Evolutionary conservation across 2,888 invertebrate genomes (phyloP), one percentile per base, ranked within the genome.

Genomic region (Cosmorhoe ocellata): DNA sequence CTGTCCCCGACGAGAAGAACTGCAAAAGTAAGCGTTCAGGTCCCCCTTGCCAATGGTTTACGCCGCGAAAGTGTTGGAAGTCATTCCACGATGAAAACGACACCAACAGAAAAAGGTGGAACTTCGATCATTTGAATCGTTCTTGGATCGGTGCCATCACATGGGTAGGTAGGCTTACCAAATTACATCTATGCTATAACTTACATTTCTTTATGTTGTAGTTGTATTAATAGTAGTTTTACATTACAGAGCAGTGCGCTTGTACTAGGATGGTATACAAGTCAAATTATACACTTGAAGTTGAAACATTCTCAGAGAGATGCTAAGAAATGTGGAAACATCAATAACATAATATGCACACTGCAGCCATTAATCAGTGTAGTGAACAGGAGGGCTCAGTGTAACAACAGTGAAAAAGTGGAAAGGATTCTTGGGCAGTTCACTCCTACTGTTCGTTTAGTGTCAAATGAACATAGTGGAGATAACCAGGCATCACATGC

Each of bases 251-350:
- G 93, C 60, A 90, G 93, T 62, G 91, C 91, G 11, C 69, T 93
- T 36, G 91, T 93, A 10, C 70, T 93, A 51, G 93, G 93, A 33
- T 93, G 92, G 92, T 91, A 92, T 51, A 86, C 93, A 12, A 92
- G 91, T 64, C 93, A 93, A 63, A 76, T 92, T 0, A 74, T 92
- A 36, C 83, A 86, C 61, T 64, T 86, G 33, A 88, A 81, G 39
- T 58, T 77, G 30, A 89, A 87, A 61, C 67, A 75, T 45, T 52
- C 59, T 11, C 67, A 63, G 40, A 60, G 61, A 24, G 56, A 64
- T 22, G 59, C 67, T 2, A 71, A 68, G 10, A 71, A 63, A 52
- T 69, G 67, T 51, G 56, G 59, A 8, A 57, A 59, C 12, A 56
- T 71, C 14, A 75, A 74, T 44, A 75, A 71, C 30, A 56, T 84